Evolutionary conservation across 1,140 invertebrate species (phyloP), one percentile per base, ranked within the genome.

Genomic region (Araneus ventricosus): DNA sequence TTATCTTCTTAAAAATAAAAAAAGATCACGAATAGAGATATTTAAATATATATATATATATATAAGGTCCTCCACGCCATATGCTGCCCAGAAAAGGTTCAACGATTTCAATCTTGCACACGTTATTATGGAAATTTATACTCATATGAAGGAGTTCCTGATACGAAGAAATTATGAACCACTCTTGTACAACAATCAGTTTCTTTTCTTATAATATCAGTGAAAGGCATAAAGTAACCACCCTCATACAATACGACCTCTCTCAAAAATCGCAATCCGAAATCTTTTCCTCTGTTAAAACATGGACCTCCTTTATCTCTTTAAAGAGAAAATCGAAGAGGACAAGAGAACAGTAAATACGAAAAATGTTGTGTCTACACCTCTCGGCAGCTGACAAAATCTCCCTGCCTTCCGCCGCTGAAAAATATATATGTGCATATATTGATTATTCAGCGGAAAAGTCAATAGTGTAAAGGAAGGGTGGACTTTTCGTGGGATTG

Each of bases 381-480:
- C 63, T 75, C 30, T 75, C 34, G 30, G 30, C 34, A 75, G 14
- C 70, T 75, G 70, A 75, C 30, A 75, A 75, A 75, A 34, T 34
- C 70, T 75, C 34, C 30, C 20, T 75, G 27, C 10, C 63, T n/a
- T 67, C 24, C 24, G n/a, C 27, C 24, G 63, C 27, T 22, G 20
- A 22, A 70, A 70, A 75, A 20, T 30, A 75, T 75, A 17, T 75
- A 37, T 75, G n/a, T 63, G n/a, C 59, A n/a, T 63, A 17, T 37
- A 75, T 75, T 75, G 70, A 75, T 37, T 75, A 37, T 75, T 75
- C 70, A 75, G 70, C 70, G 17, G 70, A 75, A 52, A 75, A 75
- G 70, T 75, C 70, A 75, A 75, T 75, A 75, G 5, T 75, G 17
- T 34, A 34, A 75, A 34, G 30, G 30, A 75, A 34, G 30, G 70